Conservation (phyloP, 2,888 invertebrate species). For the Drosophila borealis region DNA sequence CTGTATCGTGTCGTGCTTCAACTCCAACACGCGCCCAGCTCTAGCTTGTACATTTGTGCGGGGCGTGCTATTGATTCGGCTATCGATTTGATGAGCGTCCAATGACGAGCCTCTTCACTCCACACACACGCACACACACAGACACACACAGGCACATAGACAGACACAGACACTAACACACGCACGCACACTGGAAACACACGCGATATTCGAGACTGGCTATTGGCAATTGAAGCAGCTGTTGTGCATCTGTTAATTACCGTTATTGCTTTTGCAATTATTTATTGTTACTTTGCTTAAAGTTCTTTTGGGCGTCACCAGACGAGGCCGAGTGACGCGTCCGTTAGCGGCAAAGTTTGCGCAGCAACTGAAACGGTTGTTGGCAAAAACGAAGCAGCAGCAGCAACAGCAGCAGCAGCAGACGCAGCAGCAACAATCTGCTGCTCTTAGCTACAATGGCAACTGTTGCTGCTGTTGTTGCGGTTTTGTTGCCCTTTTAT, state of each 20-base stretch:
- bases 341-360: slow-evolving; percentile 61
- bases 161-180: background rate
- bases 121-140: slow-evolving; percentile 2
- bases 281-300: background rate
- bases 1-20: slow-evolving; percentile 2
- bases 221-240: slow-evolving; percentile 8
- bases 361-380: slow-evolving; percentile 52
- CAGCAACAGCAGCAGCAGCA: slow-evolving; percentile 10
- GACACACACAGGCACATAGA: background rate
- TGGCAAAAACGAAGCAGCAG: slow-evolving; percentile 14
- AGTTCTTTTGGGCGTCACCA: background rate
- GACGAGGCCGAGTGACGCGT: slow-evolving; percentile 35
- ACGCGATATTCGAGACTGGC: background rate
- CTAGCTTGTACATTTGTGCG: slow-evolving; percentile 35
- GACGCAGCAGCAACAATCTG: slow-evolving; percentile 23
- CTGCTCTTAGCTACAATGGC: slow-evolving; percentile 19
- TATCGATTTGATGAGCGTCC: slow-evolving; percentile 47
- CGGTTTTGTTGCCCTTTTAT: slow-evolving; percentile 1
- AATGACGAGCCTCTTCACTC: slow-evolving; percentile 46
- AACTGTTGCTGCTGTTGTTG: slow-evolving; percentile 21
- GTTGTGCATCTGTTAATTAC: slow-evolving; percentile 25
- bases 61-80: slow-evolving; percentile 59
- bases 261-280: slow-evolving; percentile 15
- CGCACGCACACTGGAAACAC: slow-evolving; percentile 1
- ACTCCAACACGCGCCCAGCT: slow-evolving; percentile 5